Base-by-base conservation (phyloP, 1,140 invertebrate species). In the Trypoxylus dichotomus region DNA sequence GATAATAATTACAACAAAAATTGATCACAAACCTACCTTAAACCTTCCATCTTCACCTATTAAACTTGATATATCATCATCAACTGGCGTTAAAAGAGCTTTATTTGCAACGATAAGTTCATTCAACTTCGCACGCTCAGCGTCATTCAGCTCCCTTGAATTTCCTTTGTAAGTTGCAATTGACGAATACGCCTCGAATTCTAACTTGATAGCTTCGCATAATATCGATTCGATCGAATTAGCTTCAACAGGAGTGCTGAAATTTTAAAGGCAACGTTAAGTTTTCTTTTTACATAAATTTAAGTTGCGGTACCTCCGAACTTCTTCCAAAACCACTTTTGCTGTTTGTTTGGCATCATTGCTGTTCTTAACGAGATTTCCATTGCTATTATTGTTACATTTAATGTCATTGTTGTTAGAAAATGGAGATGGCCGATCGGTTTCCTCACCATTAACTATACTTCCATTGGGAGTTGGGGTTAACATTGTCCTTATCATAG, bases 81-180 rank as follows among this genome's bases (percentile, higher is more conserved):
- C 94, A 0, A 96, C 87, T 24, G 95, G 95, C 68, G 93, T 92
- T 79, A 93, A 88, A 11, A 96, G 87, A 2, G 94, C 93, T 86
- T 95, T 94, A 84, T 95, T 94, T 0, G 95, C 95, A 1, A 94
- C 89, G 63, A 95, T 92, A 19, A 97, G 86, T 85, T 97, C 95
- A 80, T 94, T 93, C 47, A 97, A 84, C 85, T 96, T 96, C 11
- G 92, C 91, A 81, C 91, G 89, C 86, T 96, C 95, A 11, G 93
- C 91, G 84, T 95, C 93, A 85, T 95, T 95, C 2, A 96, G 87
- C 84, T 94, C 92, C 58, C 92, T 88, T 13, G 85, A 86, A 80
- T 90, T 91, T 77, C 89, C 88, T 81, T 89, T 89, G 80, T 88
- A 88, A 43, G 89, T 88, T 19, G 90, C 87, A 21, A 90, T 85